Base-by-base conservation (phyloP, 2,888 invertebrate species). In the Congeria kusceri region DNA sequence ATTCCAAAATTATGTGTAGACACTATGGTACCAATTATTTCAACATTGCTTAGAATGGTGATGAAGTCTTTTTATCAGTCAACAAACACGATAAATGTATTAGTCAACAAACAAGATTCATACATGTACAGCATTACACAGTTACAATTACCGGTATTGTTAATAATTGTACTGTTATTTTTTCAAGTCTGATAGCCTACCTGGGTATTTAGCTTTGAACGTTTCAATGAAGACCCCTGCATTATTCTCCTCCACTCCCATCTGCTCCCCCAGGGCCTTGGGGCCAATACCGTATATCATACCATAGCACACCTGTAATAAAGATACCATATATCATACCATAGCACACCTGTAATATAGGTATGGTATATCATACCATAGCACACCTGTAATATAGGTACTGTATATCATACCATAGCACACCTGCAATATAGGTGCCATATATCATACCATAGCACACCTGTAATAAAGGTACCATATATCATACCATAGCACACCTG, bases 201-300 rank as follows among this genome's bases (percentile, higher is more conserved):
- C 95, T 94, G 97, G 96, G 93, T 98, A 99, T 65, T 96, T 95
- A 73, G 96, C 95, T 92, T 96, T 96, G 93, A 99, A 97, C 0
- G 92, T 90, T 47, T 93, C 91, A 72, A 94, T 94, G 86, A 95
- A 94, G 65, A 95, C 94, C 3, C 94, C 94, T 0, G 99, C 98
- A 88, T 97, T 96, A 61, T 95, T 94, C 93, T 97, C 97, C 0
- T 95, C 95, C 13, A 98, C 96, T 71, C 96, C 96, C 46, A 99
- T 94, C 82, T 96, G 96, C 77, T 97, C 96, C 0, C 96, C 95
- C 39, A 99, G 94, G 0, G 97, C 95, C 89, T 95, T 96, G 75
- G 95, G 95, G 1, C 99, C 98, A 96, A 99, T 99, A 9, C 99
- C 99, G 93, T 99, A 99, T 73, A 99, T 96, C 90, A 99, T 97